Evolutionary conservation across 1,140 invertebrate genomes (phyloP).

Genomic region (Acyrthosiphon pisum): DNA sequence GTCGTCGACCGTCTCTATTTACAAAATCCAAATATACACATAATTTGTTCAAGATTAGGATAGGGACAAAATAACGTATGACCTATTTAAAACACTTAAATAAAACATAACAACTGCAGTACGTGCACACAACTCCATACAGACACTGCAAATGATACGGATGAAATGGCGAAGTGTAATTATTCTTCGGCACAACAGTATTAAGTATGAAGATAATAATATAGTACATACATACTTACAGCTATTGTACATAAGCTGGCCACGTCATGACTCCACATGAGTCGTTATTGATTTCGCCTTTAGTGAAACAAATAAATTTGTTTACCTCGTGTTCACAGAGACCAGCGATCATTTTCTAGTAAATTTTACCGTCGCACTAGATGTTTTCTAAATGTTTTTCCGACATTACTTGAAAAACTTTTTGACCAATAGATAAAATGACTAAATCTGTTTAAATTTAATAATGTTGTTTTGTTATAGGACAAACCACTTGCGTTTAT

Average conservation of each 20-base stretch:
- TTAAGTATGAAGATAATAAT: neutral
- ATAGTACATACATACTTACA: neutral
- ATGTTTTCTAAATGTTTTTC: neutral
- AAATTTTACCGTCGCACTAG: neutral
- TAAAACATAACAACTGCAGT: neutral
- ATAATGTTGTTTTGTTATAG: neutral
- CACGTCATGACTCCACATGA: no score
- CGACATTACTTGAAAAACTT: neutral
- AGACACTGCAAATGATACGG: no score
- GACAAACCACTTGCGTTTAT: neutral
- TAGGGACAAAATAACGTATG: neutral
- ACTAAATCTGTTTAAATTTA: neutral
- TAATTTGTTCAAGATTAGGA: no score
- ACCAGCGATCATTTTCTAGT: neutral
- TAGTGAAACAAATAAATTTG: no score
- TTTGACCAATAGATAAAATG: neutral
- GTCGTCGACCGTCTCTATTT: neutral
- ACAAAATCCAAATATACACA: no score
- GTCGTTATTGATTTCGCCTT: neutral
- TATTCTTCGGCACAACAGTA: neutral
- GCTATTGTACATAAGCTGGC: neutral
- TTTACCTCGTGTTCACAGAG: neutral
- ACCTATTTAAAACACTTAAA: neutral
- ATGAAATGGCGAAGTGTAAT: no score
- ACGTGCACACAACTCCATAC: neutral